Conservation (phyloP, 64 coral and sea anemone species). For the Cladopsammia gracilis region DNA sequence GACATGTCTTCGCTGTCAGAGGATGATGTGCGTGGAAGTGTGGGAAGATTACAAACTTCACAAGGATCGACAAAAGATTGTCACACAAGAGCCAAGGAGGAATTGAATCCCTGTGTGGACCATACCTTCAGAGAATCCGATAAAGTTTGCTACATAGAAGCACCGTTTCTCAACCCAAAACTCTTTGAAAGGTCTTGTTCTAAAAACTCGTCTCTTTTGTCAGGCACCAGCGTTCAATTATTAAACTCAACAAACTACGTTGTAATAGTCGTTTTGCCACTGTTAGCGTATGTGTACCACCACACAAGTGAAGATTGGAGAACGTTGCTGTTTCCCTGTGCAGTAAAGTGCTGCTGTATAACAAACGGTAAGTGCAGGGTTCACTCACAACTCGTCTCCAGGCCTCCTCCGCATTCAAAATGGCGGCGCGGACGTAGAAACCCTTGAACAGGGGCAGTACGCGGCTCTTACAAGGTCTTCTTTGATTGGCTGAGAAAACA, state of each 20-base stretch:
- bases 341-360: slow-evolving; percentile 43
- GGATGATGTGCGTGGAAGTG: background rate
- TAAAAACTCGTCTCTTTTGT: background rate
- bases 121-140: background rate
- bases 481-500: too few relatives aligned
- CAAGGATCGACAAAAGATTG: background rate
- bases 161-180: slow-evolving; percentile 12
- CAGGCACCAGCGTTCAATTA: background rate
- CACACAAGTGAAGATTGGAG: slow-evolving; percentile 18
- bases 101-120: background rate
- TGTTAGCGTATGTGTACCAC: slow-evolving; percentile 49
- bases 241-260: slow-evolving; percentile 21
- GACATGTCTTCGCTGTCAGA: background rate
- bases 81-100: background rate
- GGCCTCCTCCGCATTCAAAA: too few relatives aligned
- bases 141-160: background rate
- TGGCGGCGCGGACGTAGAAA: too few relatives aligned
- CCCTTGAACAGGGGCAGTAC: too few relatives aligned
- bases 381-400: too few relatives aligned
- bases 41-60: background rate
- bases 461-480: too few relatives aligned
- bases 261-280: slow-evolving; percentile 3
- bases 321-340: slow-evolving; percentile 13
- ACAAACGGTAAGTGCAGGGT: background rate
- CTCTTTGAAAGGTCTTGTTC: slow-evolving; percentile 4